Evolutionary conservation across 2,797 vertebrate species (phyloP).

Genomic region (Gymnodraco acuticeps): DNA sequence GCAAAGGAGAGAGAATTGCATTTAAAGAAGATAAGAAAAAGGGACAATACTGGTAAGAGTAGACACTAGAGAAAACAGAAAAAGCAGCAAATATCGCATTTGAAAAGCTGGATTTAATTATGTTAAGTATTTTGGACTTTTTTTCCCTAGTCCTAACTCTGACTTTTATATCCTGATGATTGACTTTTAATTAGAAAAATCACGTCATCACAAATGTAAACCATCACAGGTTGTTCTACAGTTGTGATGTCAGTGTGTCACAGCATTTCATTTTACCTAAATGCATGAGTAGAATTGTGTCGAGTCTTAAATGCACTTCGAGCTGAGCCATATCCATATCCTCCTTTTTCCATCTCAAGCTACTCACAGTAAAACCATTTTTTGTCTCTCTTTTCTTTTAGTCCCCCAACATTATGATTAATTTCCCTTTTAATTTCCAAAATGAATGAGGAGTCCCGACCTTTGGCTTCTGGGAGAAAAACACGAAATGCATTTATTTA

Average conservation of each 20-base stretch:
- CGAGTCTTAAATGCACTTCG: neutral
- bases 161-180: neutral
- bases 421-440: neutral
- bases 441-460: neutral
- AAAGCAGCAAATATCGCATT: neutral
- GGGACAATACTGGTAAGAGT: neutral
- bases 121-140: neutral
- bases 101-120: neutral
- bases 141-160: neutral
- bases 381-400: neutral
- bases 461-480: neutral
- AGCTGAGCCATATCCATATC: neutral
- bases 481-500: neutral
- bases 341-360: neutral
- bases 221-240: neutral
- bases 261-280: neutral
- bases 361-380: neutral
- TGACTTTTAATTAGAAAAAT: neutral
- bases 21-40: slow-evolving; percentile 25
- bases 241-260: neutral
- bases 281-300: neutral
- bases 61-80: neutral
- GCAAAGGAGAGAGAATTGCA: slow-evolving; percentile 9
- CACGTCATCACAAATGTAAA: neutral
- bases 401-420: neutral